phyloP scores from a whole-genome alignment of 92 coral and sea anemone species.

The Anthopleura xanthogrammica region DNA sequence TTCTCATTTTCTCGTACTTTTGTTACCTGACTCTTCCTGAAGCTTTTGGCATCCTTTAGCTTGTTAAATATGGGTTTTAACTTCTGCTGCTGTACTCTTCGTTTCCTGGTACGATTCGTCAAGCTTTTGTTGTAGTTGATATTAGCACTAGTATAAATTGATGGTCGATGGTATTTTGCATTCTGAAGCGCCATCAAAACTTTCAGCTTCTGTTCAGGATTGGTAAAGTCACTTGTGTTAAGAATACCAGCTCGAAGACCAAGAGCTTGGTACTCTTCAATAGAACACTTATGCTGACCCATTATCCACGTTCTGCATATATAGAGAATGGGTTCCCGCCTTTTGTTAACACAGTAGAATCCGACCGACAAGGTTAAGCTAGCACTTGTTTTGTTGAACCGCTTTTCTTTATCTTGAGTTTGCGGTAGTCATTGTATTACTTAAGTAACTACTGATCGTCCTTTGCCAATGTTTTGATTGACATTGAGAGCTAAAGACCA shows the following conservation, averaged over 20 bases:
- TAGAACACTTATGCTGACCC: neutral
- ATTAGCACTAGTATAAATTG: slow-evolving; percentile 14
- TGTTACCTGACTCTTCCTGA: neutral
- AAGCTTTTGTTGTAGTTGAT: neutral
- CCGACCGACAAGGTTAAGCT: too few relatives aligned
- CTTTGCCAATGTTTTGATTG: too few relatives aligned
- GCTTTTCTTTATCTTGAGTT: too few relatives aligned
- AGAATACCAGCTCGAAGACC: slow-evolving; percentile 14
- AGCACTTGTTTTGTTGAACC: too few relatives aligned
- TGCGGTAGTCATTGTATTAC: too few relatives aligned
- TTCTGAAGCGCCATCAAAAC: slow-evolving; percentile 37
- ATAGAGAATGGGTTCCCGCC: too few relatives aligned
- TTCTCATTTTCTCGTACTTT: neutral
- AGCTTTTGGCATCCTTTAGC: neutral
- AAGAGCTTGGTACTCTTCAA: slow-evolving; percentile 3
- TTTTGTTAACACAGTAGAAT: too few relatives aligned
- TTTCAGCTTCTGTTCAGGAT: slow-evolving; percentile 8
- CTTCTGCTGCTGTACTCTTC: slow-evolving; percentile 1
- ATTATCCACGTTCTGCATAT: neutral
- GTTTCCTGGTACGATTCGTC: neutral
- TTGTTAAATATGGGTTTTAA: slow-evolving; percentile 6
- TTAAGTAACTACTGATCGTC: too few relatives aligned
- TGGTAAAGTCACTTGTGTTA: neutral
- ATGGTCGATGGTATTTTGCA: slow-evolving; percentile 53
- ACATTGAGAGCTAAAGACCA: too few relatives aligned